These are phyloP conservation scores for Calameuta pallipes DNA, from an alignment of 2,888 invertebrate species.

Conservation along the genomic window DNA sequence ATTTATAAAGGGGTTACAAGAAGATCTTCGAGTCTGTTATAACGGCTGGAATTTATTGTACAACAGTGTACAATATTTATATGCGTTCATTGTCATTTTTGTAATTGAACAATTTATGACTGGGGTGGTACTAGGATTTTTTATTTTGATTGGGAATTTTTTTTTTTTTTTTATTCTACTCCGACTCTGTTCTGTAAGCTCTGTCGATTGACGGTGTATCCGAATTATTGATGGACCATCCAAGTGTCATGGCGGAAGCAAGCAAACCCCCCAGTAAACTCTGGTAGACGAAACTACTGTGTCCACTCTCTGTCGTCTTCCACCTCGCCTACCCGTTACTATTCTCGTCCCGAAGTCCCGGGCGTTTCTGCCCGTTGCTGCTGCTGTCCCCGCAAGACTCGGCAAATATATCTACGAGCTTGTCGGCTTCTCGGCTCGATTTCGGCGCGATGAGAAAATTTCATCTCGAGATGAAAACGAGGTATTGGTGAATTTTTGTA, in stretches of 20 bases:
- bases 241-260: not conserved
- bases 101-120: too few relatives aligned
- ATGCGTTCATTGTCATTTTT: too few relatives aligned
- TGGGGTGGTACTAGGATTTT: not conserved
- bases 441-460: not conserved
- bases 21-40: not conserved
- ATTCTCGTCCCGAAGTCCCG: conserved; percentile 62
- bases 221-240: not conserved
- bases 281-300: not conserved
- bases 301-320: conserved; percentile 43
- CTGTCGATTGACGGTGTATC: not conserved
- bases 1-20: conserved; percentile 19
- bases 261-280: not conserved
- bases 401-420: conserved; percentile 62
- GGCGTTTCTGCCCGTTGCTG: conserved; percentile 47
- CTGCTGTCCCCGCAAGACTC: conserved; percentile 34
- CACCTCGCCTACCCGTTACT: conserved; percentile 59
- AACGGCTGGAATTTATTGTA: not conserved
- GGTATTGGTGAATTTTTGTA: not conserved
- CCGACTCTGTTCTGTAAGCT: not conserved
- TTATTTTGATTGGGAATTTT: not conserved
- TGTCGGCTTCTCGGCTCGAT: conserved; percentile 32
- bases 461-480: not conserved
- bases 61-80: not conserved
- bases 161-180: not conserved